Evolutionary conservation across 1,140 invertebrate genomes (phyloP), one percentile per base, ranked within the genome.

Genomic region (Papilio dardanus): DNA sequence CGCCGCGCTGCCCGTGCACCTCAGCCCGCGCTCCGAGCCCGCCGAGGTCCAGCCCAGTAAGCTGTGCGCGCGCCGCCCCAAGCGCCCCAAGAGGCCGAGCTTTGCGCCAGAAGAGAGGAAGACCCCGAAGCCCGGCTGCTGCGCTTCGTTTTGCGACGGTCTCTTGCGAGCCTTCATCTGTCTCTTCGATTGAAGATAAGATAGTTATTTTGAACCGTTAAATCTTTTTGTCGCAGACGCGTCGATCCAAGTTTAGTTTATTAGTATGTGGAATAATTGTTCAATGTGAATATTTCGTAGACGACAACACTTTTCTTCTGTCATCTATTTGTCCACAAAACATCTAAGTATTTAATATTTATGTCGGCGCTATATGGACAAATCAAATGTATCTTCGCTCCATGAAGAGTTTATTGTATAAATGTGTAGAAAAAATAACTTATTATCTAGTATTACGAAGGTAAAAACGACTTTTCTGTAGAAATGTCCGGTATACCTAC

Each of bases 111-210:
- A 93, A 54, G 88, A 90, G n/a, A 86, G 81, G 30, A 75, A 82
- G 77, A 42, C 74, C 69, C 68, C 65, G 89, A 88, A 73, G 81
- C 75, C 12, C 42, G 92, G 91, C 14, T 94, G 93, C 76, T 93
- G 92, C 75, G 88, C 91, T 16, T 89, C 89, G 76, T 92, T 93
- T 77, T 87, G 89, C 37, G 88, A 71, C 21, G 68, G 68, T 50
- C 40, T 71, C 16, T 79, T 93, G 42, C 80, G 92, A 79, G 92
- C 91, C 19, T 88, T 94, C 42, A 90, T 94, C 76, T 94, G 92
- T 78, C 77, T 93, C 54, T 94, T 94, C 77, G 93, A 94, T 78
- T 94, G 85, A 93, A 46, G 3, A 4, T 40, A 30, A 46, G 3
- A 33, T 21, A 68, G 24, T 28, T 10, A 19, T 24, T 5, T n/a